phyloP scores from a whole-genome alignment of 2,888 invertebrate species.

The Prosopocoilus inquinatus region DNA sequence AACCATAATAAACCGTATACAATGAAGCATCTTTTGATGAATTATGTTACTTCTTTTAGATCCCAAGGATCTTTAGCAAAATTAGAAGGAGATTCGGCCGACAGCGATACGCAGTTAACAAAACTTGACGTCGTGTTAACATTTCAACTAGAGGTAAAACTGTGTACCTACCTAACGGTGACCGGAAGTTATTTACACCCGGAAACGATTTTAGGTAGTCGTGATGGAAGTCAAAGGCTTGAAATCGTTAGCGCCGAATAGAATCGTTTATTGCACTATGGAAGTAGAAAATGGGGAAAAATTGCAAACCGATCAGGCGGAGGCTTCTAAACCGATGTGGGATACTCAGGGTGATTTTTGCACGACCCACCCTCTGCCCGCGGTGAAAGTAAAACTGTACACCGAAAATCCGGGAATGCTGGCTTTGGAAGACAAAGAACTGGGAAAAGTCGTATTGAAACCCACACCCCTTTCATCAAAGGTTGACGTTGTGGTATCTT shows the following conservation, averaged over 20 bases:
- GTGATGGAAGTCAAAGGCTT: constrained; percentile 99
- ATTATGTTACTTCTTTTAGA: constrained; percentile 61
- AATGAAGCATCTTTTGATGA: constrained; percentile 53
- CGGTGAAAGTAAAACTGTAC: constrained; percentile 96
- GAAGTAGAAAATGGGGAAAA: constrained; percentile 99
- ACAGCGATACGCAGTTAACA: constrained; percentile 92
- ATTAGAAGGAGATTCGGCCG: constrained; percentile 91
- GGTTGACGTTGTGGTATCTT: constrained; percentile 50
- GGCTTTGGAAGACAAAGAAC: constrained; percentile 97
- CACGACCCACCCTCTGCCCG: constrained; percentile 94
- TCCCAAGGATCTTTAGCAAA: constrained; percentile 90
- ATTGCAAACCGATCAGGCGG: constrained; percentile 98
- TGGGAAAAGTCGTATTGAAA: constrained; percentile 87
- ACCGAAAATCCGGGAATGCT: constrained; percentile 97
- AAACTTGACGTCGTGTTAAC: constrained; percentile 98
- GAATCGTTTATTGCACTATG: constrained; percentile 99
- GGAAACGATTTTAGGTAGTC: constrained; percentile 70
- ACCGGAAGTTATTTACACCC: constrained; percentile 9
- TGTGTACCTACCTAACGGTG: neutral
- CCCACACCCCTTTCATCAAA: constrained; percentile 87
- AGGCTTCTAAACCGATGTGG: constrained; percentile 99
- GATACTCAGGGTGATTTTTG: constrained; percentile 99
- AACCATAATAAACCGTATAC: constrained; percentile 53
- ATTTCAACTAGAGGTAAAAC: constrained; percentile 88
- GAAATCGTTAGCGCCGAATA: constrained; percentile 93